A percentile compares a stretch with the other conserved stretches of the same genome.
Conservation (phyloP, 1,140 invertebrate genomes). For the Reticulitermes speratus region DNA sequence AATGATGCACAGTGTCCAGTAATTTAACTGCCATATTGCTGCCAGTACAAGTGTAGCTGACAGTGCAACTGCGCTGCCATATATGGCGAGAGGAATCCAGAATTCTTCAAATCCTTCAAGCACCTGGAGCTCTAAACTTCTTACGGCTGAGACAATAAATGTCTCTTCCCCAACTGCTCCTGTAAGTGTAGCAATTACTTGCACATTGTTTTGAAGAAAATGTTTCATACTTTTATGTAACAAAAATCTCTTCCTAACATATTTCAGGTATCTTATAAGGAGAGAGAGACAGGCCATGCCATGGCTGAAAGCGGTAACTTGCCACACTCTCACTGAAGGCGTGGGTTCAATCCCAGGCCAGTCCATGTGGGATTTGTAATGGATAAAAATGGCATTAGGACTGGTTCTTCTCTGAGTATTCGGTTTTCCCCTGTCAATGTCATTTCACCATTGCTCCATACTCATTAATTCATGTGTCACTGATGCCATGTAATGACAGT, state of each 20-base stretch:
- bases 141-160: constrained; percentile 28
- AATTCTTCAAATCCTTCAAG: constrained; percentile 42
- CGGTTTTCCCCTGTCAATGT: too few species aligned
- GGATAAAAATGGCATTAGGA: too few species aligned
- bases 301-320: too few species aligned
- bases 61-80: constrained; percentile 17
- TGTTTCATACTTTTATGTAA: background rate
- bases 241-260: background rate
- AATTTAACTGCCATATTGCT: background rate
- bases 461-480: too few species aligned
- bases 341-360: too few species aligned
- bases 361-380: too few species aligned
- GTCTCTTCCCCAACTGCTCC: constrained; percentile 33
- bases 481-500: too few species aligned
- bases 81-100: constrained; percentile 39
- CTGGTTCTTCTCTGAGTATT: too few species aligned
- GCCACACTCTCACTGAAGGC: too few species aligned
- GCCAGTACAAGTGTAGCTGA: background rate
- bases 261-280: too few species aligned
- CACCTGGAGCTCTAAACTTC: constrained; percentile 36
- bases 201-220: background rate
- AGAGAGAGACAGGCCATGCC: too few species aligned
- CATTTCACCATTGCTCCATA: too few species aligned
- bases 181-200: constrained; percentile 14
- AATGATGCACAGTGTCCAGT: background rate